These are phyloP conservation scores for Heteractis magnifica DNA, from an alignment of 92 coral and sea anemone genomes.

Conservation along the genomic window DNA sequence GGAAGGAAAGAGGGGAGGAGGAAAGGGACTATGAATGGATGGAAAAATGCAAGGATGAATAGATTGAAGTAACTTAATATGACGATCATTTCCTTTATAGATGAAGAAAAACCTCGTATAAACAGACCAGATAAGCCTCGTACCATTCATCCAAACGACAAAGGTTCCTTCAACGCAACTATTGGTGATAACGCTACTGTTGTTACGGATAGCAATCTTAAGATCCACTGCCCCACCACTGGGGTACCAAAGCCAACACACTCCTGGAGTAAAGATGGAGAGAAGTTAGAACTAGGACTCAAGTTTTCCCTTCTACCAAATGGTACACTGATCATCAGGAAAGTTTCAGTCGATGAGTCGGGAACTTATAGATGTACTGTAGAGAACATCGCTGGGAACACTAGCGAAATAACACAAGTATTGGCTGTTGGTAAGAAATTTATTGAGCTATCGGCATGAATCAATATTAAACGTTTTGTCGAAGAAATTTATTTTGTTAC, in stretches of 20 bases:
- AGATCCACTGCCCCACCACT: slow-evolving; percentile 59
- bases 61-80: no score
- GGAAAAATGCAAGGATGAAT: neutral
- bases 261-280: slow-evolving; percentile 65
- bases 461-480: no score
- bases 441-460: neutral
- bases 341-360: slow-evolving; percentile 43
- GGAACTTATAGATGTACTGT: slow-evolving; percentile 73
- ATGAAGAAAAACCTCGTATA: slow-evolving; percentile 26
- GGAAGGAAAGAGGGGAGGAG: neutral
- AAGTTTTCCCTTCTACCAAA: slow-evolving; percentile 27
- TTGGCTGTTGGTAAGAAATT: slow-evolving; percentile 29
- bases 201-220: slow-evolving; percentile 41
- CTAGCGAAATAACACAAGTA: slow-evolving; percentile 8
- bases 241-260: slow-evolving; percentile 67
- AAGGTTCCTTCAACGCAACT: slow-evolving; percentile 35
- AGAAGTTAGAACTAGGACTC: slow-evolving; percentile 5
- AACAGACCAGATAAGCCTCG: slow-evolving; percentile 37
- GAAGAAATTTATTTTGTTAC: no score
- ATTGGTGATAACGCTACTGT: slow-evolving; percentile 66
- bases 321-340: slow-evolving; percentile 54
- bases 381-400: slow-evolving; percentile 41
- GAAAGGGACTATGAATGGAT: neutral
- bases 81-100: neutral
- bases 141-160: slow-evolving; percentile 39